phyloP scores from a whole-genome alignment of 2,888 invertebrate species.

The Chelonus formosanus region DNA sequence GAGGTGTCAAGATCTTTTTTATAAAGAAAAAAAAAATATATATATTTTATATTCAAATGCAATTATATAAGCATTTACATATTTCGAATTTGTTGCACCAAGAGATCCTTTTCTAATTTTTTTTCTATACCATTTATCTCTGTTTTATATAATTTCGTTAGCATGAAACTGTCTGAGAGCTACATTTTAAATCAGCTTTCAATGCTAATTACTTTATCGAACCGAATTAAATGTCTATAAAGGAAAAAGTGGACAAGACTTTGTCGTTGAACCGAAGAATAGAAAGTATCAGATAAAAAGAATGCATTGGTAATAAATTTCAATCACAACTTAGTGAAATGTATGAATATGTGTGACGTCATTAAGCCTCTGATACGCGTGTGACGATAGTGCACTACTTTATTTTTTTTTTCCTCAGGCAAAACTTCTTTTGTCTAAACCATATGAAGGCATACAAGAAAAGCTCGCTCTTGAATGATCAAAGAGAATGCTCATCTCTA shows the following conservation, averaged over 20 bases:
- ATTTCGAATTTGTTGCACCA: too few species aligned
- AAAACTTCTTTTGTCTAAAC: slow-evolving; percentile 18
- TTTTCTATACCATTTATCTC: neutral
- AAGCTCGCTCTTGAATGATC: slow-evolving; percentile 24
- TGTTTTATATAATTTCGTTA: too few species aligned
- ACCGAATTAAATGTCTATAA: slow-evolving; percentile 13
- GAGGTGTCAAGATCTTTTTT: neutral
- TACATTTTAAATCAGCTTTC: neutral
- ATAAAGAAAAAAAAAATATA: neutral
- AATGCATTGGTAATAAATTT: neutral
- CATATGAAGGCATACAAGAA: slow-evolving; percentile 5
- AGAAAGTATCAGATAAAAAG: neutral
- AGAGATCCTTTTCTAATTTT: neutral
- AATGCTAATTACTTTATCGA: slow-evolving; percentile 14
- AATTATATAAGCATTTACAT: too few species aligned
- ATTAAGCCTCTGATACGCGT: slow-evolving; percentile 6
- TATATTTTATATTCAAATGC: too few species aligned
- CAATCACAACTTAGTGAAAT: neutral
- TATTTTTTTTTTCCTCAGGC: slow-evolving; percentile 8
- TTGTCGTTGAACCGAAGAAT: neutral
- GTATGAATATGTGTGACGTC: slow-evolving; percentile 4
- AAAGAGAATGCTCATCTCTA: slow-evolving; percentile 20
- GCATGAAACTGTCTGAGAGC: neutral
- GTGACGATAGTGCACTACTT: slow-evolving; percentile 8
- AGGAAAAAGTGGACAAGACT: neutral